A percentile compares a stretch with the other conserved stretches of the same genome.
Evolutionary conservation across 1,140 invertebrate genomes (phyloP).

Genomic region (Nylanderia fulva): DNA sequence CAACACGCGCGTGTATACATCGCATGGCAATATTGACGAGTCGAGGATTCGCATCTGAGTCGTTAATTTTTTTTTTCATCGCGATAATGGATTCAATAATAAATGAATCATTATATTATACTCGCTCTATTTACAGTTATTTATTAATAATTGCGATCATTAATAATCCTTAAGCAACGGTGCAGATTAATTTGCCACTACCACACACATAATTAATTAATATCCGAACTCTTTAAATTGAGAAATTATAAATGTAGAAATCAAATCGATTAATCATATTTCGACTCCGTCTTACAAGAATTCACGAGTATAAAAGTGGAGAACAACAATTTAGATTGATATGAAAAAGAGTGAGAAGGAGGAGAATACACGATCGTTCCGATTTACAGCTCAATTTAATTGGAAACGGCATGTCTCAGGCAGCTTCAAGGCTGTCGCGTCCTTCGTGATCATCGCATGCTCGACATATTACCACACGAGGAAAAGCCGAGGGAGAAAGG

Average conservation of each 20-base stretch:
- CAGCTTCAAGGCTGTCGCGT: constrained; percentile 55
- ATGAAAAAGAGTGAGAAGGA: no score
- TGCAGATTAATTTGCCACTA: not conserved
- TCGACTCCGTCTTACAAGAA: not conserved
- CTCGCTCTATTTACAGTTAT: not conserved
- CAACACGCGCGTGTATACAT: not conserved
- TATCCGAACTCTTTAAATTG: constrained; percentile 3
- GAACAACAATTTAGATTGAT: not conserved
- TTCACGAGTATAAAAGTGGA: not conserved
- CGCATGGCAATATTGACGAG: not conserved
- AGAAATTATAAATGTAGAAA: not conserved
- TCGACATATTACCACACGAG: constrained; percentile 53
- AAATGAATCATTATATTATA: not conserved
- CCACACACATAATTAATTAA: no score
- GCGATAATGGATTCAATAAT: not conserved
- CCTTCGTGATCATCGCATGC: constrained; percentile 56
- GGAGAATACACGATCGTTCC: not conserved
- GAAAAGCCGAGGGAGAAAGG: constrained; percentile 46
- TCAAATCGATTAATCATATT: constrained; percentile 2
- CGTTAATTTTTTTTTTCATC: not conserved
- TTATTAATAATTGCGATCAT: constrained; percentile 6
- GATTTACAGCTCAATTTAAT: constrained; percentile 53
- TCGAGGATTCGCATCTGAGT: not conserved
- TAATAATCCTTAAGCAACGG: not conserved
- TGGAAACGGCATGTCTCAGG: constrained; percentile 33